Conservation (phyloP, 2,888 invertebrate genomes). For the Tetranychus piercei region DNA sequence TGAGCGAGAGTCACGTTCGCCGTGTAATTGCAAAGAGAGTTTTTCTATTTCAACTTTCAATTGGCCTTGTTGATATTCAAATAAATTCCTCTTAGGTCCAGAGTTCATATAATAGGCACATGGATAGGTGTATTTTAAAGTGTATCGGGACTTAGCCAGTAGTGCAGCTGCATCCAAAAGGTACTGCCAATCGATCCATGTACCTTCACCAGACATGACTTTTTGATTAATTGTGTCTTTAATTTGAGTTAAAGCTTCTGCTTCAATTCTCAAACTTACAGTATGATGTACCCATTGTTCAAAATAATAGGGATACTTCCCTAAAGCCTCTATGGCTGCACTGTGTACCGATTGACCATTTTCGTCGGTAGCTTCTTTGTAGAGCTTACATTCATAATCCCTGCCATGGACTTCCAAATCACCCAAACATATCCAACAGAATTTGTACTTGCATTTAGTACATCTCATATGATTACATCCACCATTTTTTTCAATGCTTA, state of each 20-base stretch:
- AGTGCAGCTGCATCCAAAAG: slow-evolving; percentile 78
- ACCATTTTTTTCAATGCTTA: slow-evolving; percentile 99
- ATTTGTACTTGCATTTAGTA: slow-evolving; percentile 89
- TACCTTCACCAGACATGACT: slow-evolving; percentile 72
- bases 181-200: slow-evolving; percentile 99
- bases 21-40: slow-evolving; percentile 95
- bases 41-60: slow-evolving; percentile 98
- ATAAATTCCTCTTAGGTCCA: slow-evolving; percentile 76
- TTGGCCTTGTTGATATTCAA: slow-evolving; percentile 71
- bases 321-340: slow-evolving; percentile 82
- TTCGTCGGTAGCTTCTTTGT: slow-evolving; percentile 93
- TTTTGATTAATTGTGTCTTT: slow-evolving; percentile 80
- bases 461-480: slow-evolving; percentile 99
- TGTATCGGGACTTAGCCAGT: slow-evolving; percentile 87
- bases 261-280: slow-evolving; percentile 83
- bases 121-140: slow-evolving; percentile 95
- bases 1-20: slow-evolving; percentile 79
- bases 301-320: slow-evolving; percentile 94
- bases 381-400: slow-evolving; percentile 95
- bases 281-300: slow-evolving; percentile 98
- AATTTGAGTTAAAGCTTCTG: slow-evolving; percentile 74
- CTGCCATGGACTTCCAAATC: slow-evolving; percentile 98
- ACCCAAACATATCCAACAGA: slow-evolving; percentile 94
- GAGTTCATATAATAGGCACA: slow-evolving; percentile 95
- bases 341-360: slow-evolving; percentile 62